Conservation (phyloP, 2,888 invertebrate species). For the Troilus luridus region DNA sequence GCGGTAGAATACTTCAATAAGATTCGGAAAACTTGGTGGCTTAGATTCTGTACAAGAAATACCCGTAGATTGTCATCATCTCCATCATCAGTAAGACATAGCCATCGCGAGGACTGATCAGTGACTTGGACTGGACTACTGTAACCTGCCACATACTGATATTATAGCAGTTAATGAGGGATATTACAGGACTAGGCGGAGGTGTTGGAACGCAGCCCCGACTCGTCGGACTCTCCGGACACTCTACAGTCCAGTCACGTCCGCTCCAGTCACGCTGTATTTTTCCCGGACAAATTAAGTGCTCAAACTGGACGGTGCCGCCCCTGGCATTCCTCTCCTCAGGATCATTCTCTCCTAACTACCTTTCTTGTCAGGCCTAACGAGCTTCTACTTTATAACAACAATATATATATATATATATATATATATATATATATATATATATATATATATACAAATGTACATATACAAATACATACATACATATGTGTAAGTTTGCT, state of each 20-base stretch:
- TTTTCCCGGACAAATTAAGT: slow-evolving; percentile 53
- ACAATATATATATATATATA: no score
- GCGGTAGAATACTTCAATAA: no score
- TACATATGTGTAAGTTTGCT: no score
- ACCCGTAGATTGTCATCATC: background rate
- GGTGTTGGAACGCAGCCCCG: background rate
- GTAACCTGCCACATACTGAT: background rate
- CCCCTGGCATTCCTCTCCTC: slow-evolving; percentile 25
- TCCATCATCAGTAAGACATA: slow-evolving; percentile 14
- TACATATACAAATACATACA: no score
- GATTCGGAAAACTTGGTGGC: no score
- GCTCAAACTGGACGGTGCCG: slow-evolving; percentile 54
- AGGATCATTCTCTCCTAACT: background rate
- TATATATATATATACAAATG: no score
- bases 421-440: no score
- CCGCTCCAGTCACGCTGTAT: slow-evolving; percentile 9
- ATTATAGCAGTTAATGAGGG: slow-evolving; percentile 19
- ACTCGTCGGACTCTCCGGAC: background rate
- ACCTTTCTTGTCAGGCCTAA: slow-evolving; percentile 12
- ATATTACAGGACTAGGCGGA: background rate
- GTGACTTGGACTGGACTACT: slow-evolving; percentile 8
- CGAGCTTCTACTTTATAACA: background rate
- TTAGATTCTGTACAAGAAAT: no score
- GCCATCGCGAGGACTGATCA: background rate
- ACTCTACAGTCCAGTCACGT: slow-evolving; percentile 33